Evolutionary conservation across 2,888 invertebrate genomes (phyloP).

Genomic region (Aricia artaxerxes): DNA sequence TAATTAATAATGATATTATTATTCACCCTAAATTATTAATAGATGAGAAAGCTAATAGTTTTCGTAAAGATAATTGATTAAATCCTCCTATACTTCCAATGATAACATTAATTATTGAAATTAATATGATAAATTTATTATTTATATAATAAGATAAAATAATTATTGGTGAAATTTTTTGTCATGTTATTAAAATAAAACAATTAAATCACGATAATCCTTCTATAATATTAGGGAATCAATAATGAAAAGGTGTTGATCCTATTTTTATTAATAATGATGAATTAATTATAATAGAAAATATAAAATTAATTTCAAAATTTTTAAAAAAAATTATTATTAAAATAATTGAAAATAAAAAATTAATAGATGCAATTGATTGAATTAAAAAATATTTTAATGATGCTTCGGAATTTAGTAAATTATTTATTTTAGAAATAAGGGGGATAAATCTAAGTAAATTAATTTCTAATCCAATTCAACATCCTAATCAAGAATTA

Average conservation of each 20-base stretch:
- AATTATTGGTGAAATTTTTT: conserved; percentile 83
- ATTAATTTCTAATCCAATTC: conserved; percentile 84
- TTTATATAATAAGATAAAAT: conserved; percentile 72
- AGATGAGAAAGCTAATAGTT: conserved; percentile 82
- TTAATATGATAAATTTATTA: conserved; percentile 59
- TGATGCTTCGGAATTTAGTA: conserved; percentile 75
- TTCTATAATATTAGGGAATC: conserved; percentile 81
- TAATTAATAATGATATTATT: conserved; percentile 66
- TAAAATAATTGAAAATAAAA: conserved; percentile 73
- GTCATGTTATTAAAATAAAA: conserved; percentile 81
- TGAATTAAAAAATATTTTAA: conserved; percentile 82
- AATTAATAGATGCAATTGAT: conserved; percentile 79
- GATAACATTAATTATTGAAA: conserved; percentile 68
- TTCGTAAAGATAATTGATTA: conserved; percentile 78
- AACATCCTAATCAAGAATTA: conserved; percentile 70
- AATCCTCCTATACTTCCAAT: conserved; percentile 76
- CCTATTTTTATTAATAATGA: conserved; percentile 80
- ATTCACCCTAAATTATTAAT: conserved; percentile 84
- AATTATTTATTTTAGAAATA: conserved; percentile 73
- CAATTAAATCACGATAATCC: conserved; percentile 79
- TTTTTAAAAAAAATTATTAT: conserved; percentile 61
- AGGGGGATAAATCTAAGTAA: conserved; percentile 81
- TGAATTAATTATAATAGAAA: conserved; percentile 60
- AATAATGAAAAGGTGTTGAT: conserved; percentile 80
- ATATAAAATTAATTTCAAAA: conserved; percentile 54